Evolutionary conservation across 2,797 vertebrate species (phyloP), one percentile per base, ranked within the genome.

Genomic region (Phrynocephalus guinanensis): DNA sequence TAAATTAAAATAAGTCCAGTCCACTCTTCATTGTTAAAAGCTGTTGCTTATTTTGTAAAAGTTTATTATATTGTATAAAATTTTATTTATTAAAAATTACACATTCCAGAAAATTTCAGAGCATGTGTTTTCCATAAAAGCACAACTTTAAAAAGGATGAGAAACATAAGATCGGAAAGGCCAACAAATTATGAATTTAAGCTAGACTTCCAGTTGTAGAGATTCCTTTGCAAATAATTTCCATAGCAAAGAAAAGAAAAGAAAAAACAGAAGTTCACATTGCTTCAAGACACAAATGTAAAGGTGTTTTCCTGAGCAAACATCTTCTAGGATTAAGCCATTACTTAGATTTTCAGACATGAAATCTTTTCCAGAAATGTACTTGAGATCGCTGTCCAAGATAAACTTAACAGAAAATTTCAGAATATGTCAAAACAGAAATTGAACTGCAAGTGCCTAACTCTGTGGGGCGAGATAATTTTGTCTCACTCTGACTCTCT

Each of bases 1-100:
- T 20, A 48, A 72, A 48, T 30, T 33, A 56, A 88, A 82, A 85
- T 77, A 85, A 85, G 73, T 1, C 15, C 2, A 50, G 50, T 50
- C 38, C 6, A 79, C 9, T 83, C 52, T 28, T 71, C 76, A 7
- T 63, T 9, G 1, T 73, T 68, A 67, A 73, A 68, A 56, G 38
- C 10, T 78, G 18, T 50, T 44, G 44, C 7, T 33, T 44, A 26
- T 79, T 73, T 77, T 38, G 18, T 1, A 79, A 76, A 87, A 79
- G 6, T 75, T 86, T 83, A 88, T 83, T 44, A 44, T 44, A 44
- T 0, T 83, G 24, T 85, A 90, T 73, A 88, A 88, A 88, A 86
- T 60, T 56, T 28, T 26, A 83, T 73, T 79, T 87, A 73, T 68
- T 68, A 56, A 83, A 84, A 84, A 83, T 48, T 79, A 68, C 30